Percentiles rank a stretch among this genome's conserved stretches.
Evolutionary conservation across 2,888 invertebrate species (phyloP).

Genomic region (Diachrysia chrysitis): DNA sequence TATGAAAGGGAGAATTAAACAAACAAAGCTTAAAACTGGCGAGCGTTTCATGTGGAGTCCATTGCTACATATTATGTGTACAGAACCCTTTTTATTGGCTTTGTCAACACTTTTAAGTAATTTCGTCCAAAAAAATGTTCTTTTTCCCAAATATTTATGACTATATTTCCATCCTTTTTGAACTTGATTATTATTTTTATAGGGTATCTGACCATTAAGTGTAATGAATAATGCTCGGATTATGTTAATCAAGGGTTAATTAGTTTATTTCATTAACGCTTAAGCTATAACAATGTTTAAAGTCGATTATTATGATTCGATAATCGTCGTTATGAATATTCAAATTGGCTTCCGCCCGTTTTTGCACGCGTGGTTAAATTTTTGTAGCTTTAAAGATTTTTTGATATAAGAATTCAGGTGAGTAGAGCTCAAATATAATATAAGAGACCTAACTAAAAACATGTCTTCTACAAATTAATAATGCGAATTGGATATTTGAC

Average conservation of each 20-base stretch:
- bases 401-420: background rate
- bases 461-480: no score
- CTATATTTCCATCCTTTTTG: conserved; percentile 41
- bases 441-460: no score
- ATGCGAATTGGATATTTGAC: no score
- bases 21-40: conserved; percentile 40
- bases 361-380: background rate
- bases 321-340: background rate
- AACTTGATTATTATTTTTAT: conserved; percentile 26
- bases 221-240: background rate
- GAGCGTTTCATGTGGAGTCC: conserved; percentile 33
- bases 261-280: background rate
- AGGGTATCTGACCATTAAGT: background rate
- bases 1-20: conserved; percentile 27
- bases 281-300: background rate
- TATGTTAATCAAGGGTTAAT: background rate
- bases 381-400: background rate
- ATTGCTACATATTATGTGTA: conserved; percentile 49
- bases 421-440: background rate
- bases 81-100: conserved; percentile 66
- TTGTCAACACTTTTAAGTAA: conserved; percentile 65
- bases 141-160: conserved; percentile 54
- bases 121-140: conserved; percentile 56
- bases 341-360: background rate
- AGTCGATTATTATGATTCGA: conserved; percentile 2